Evolutionary conservation across 2,888 invertebrate species (phyloP).

Genomic region (Dorcus hopei): DNA sequence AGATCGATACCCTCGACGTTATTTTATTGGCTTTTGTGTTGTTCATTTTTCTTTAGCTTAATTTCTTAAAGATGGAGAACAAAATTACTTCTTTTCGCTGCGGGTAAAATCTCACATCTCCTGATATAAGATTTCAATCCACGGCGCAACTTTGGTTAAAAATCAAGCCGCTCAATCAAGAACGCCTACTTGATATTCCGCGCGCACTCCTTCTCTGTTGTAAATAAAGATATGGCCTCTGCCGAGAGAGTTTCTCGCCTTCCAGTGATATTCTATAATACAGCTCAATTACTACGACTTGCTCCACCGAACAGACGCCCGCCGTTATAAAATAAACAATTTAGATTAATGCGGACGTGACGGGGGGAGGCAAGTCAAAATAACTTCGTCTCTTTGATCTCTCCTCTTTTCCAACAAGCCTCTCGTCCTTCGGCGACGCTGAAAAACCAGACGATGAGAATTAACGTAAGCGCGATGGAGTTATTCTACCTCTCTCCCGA

Average conservation of each 20-base stretch:
- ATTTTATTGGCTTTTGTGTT: too few relatives aligned
- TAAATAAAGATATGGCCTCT: conserved; percentile 52
- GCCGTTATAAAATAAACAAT: too few relatives aligned
- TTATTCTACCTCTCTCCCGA: conserved; percentile 21
- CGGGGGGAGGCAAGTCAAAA: too few relatives aligned
- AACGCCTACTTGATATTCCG: conserved; percentile 47
- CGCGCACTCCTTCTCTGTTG: conserved; percentile 41
- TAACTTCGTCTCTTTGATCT: too few relatives aligned
- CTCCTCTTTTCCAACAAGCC: too few relatives aligned
- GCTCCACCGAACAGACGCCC: background rate
- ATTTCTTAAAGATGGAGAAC: too few relatives aligned
- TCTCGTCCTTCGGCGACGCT: too few relatives aligned
- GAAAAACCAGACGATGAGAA: conserved; percentile 1
- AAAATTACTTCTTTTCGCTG: too few relatives aligned
- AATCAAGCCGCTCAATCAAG: conserved; percentile 52
- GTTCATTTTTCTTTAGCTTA: too few relatives aligned
- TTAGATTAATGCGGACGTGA: too few relatives aligned
- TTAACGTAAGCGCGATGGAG: conserved; percentile 14
- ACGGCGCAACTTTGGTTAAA: conserved; percentile 46
- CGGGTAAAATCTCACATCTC: conserved; percentile 37
- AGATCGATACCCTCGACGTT: too few relatives aligned
- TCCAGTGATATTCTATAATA: conserved; percentile 20
- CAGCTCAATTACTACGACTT: conserved; percentile 18
- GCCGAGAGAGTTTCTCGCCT: conserved; percentile 30
- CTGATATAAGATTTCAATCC: conserved; percentile 43